phyloP scores from a whole-genome alignment of 2,113 vertebrate genomes.

The Pachycephala philippinensis region DNA sequence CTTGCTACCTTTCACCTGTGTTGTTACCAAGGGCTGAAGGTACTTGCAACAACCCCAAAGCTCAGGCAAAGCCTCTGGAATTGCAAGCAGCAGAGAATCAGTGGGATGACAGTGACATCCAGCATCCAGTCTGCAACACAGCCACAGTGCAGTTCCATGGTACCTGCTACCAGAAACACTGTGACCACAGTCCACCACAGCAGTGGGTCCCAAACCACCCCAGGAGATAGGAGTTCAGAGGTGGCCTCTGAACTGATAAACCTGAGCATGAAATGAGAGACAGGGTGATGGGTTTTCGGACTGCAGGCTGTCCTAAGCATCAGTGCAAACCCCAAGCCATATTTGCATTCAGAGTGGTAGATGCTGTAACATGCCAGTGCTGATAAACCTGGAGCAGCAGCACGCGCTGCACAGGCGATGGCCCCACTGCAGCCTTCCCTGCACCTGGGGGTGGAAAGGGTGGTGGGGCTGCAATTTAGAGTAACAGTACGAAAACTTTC shows the following conservation, averaged over 20 bases:
- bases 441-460: neutral
- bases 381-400: neutral
- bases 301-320: neutral
- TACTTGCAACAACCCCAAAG: neutral
- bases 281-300: too few relatives aligned
- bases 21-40: accelerated
- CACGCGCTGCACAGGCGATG: accelerated
- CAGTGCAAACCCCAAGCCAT: neutral
- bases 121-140: neutral
- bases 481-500: neutral
- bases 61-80: neutral
- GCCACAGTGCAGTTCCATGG: neutral
- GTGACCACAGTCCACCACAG: neutral
- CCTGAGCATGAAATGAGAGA: neutral
- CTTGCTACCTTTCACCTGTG: neutral
- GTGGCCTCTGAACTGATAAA: neutral
- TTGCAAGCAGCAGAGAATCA: neutral
- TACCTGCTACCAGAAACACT: neutral
- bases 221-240: neutral
- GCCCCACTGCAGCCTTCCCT: neutral
- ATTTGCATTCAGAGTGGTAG: neutral
- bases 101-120: neutral
- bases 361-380: accelerated
- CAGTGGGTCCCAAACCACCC: accelerated
- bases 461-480: neutral